phyloP scores from a whole-genome alignment of 2,888 invertebrate species.

The Volucella inanis region DNA sequence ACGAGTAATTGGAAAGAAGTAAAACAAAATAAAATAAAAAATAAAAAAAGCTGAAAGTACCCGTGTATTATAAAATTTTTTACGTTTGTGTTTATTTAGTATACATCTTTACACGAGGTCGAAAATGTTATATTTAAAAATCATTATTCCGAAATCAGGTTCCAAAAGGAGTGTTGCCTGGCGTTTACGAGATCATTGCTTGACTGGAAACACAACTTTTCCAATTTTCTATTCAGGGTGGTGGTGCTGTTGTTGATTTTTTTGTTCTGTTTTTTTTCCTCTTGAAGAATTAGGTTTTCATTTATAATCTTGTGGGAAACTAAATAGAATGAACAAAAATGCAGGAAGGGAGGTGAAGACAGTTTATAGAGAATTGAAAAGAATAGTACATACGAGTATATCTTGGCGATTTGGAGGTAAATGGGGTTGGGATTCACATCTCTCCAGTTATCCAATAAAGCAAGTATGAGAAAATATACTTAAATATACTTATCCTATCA shows the following conservation, averaged over 20 bases:
- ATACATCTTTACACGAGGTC: constrained; percentile 38
- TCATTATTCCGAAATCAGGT: constrained; percentile 42
- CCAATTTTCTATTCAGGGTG: constrained; percentile 68
- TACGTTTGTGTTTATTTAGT: constrained; percentile 22
- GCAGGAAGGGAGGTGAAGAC: constrained; percentile 27
- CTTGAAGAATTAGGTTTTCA: constrained; percentile 63
- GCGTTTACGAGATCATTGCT: constrained; percentile 70
- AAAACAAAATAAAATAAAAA: constrained; percentile 22
- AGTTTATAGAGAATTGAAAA: constrained; percentile 58
- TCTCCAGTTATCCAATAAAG: constrained; percentile 48
- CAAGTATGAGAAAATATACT: constrained; percentile 10
- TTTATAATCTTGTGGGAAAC: constrained; percentile 73
- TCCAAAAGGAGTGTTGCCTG: constrained; percentile 64
- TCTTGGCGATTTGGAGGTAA: constrained; percentile 54
- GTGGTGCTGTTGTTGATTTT: constrained; percentile 51
- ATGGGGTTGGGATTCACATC: constrained; percentile 42
- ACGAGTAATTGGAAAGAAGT: constrained; percentile 12
- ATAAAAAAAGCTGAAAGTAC: constrained; percentile 9
- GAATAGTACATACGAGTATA: constrained; percentile 55
- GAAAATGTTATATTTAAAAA: constrained; percentile 37
- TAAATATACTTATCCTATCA: no score
- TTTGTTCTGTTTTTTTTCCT: constrained; percentile 34
- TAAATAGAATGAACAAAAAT: constrained; percentile 60
- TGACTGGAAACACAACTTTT: constrained; percentile 73
- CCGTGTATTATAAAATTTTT: constrained; percentile 10